Conservation (phyloP, 1,140 invertebrate species). For the Portunus trituberculatus region DNA sequence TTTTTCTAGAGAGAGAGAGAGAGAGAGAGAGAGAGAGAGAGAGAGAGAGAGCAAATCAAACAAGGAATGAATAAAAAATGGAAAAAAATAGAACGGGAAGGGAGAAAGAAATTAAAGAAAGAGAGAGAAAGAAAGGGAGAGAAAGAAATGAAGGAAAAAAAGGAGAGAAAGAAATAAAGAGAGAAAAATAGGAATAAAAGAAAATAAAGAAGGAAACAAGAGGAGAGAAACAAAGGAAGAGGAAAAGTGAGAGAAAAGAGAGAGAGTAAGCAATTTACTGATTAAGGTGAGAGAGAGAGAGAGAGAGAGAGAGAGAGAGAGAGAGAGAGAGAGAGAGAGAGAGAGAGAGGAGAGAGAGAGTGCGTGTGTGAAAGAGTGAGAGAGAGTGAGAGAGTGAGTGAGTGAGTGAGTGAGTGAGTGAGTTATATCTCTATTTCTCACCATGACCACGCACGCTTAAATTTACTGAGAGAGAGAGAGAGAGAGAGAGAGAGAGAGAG, state of each 20-base stretch:
- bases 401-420: constrained; percentile 14
- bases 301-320: no score
- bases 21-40: constrained; percentile 49
- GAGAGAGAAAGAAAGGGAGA: no score
- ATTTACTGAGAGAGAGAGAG: constrained; percentile 7
- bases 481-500: constrained; percentile 11
- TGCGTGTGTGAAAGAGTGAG: not conserved
- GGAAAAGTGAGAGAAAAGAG: no score
- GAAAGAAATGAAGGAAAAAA: not conserved
- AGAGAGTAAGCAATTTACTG: no score
- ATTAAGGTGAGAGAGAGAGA: no score
- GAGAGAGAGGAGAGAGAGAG: not conserved
- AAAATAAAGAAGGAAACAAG: no score
- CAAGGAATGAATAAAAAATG: not conserved
- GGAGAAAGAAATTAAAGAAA: not conserved
- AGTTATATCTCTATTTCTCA: not conserved
- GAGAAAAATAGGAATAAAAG: no score
- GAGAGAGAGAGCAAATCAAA: not conserved
- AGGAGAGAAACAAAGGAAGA: no score
- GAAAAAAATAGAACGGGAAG: not conserved
- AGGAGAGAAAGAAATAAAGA: not conserved
- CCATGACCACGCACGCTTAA: not conserved
- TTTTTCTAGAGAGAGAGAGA: constrained; percentile 38
- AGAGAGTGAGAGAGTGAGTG: not conserved
- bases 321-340: not conserved